These are phyloP conservation scores for Polymixis lichenea DNA, from an alignment of 2,888 invertebrate genomes.

Conservation along the genomic window DNA sequence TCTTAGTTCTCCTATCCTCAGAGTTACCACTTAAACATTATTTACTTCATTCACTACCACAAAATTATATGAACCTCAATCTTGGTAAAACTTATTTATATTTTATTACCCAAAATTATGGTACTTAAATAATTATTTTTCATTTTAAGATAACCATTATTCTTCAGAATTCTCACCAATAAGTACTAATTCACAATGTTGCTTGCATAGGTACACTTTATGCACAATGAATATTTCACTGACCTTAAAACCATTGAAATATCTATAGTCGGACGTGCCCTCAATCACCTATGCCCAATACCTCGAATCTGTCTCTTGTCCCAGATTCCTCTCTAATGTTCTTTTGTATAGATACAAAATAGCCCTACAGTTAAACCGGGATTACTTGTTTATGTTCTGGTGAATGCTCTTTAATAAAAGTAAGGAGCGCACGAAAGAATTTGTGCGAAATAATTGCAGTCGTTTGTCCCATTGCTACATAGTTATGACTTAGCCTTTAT, in stretches of 20 bases:
- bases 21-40: too few relatives aligned
- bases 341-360: slow-evolving; percentile 16
- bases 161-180: neutral
- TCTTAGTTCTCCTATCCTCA: neutral
- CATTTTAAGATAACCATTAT: neutral
- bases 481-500: too few relatives aligned
- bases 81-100: neutral
- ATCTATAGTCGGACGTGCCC: neutral
- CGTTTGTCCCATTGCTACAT: too few relatives aligned
- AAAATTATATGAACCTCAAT: neutral
- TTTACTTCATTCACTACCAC: neutral
- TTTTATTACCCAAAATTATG: neutral
- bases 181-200: neutral
- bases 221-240: neutral
- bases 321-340: slow-evolving; percentile 16
- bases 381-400: too few relatives aligned
- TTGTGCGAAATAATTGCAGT: too few relatives aligned
- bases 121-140: neutral
- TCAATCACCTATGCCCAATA: slow-evolving; percentile 3
- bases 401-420: too few relatives aligned
- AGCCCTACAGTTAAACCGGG: neutral
- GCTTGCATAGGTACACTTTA: neutral
- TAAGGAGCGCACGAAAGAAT: too few relatives aligned
- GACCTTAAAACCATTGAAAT: slow-evolving; percentile 23
- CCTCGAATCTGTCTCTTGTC: slow-evolving; percentile 16